Percentiles rank a stretch among this genome's conserved stretches.
Conservation (phyloP, 1,140 invertebrate genomes). For the Aethina tumida region DNA sequence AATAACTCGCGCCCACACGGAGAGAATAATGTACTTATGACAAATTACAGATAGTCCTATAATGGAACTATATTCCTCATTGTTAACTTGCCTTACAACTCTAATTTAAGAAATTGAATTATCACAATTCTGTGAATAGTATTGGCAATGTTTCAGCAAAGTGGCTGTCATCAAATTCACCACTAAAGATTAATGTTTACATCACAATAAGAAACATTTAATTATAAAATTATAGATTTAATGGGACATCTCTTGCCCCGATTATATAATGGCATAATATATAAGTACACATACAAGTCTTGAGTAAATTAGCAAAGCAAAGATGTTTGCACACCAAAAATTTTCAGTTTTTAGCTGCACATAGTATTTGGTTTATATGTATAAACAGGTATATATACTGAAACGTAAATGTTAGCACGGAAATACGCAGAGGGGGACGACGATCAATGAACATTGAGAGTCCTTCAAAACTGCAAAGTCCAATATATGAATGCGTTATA, state of each 20-base stretch:
- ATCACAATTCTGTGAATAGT: slow-evolving; percentile 1
- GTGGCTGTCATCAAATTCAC: slow-evolving; percentile 1
- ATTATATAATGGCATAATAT: slow-evolving; percentile 1
- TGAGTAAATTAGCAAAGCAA: slow-evolving; percentile 6
- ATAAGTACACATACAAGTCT: slow-evolving; percentile 6
- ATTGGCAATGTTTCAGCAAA: slow-evolving; percentile 7
- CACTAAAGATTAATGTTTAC: slow-evolving; percentile 3
- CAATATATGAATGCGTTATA: not conserved
- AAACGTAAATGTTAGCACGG: not conserved
- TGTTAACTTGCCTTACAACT: too few relatives aligned
- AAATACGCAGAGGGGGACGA: slow-evolving; percentile 1
- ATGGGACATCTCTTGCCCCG: not conserved
- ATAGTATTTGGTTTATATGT: not conserved
- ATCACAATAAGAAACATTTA: slow-evolving; percentile 4
- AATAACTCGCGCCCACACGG: too few relatives aligned
- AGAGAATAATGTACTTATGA: too few relatives aligned
- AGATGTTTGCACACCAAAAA: slow-evolving; percentile 8
- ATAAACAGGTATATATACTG: not conserved
- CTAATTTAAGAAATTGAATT: slow-evolving; percentile 2
- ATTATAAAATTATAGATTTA: too few relatives aligned
- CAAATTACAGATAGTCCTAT: too few relatives aligned
- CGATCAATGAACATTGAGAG: not conserved
- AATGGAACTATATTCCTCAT: too few relatives aligned
- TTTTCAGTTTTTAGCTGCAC: slow-evolving; percentile 8
- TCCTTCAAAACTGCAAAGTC: not conserved